These are phyloP conservation scores for Nephrotoma flavescens DNA, from an alignment of 2,888 invertebrate species.

Conservation along the genomic window DNA sequence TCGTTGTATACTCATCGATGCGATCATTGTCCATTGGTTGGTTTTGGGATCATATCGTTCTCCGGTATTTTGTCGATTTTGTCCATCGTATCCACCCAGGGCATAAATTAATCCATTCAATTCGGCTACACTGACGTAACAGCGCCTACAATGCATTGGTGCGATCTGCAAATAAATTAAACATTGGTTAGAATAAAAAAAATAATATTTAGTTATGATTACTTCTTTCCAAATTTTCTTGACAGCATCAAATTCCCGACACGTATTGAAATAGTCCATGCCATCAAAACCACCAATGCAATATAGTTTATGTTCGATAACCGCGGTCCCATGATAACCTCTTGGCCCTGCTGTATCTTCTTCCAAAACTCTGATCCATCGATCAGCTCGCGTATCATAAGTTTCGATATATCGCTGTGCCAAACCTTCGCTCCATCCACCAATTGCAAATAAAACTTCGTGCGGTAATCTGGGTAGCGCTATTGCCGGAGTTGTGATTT, in stretches of 20 bases:
- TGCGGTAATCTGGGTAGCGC: constrained; percentile 74
- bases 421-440: constrained; percentile 55
- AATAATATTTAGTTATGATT: constrained; percentile 5
- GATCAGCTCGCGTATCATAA: constrained; percentile 77
- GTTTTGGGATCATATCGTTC: constrained; percentile 70
- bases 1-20: constrained; percentile 76
- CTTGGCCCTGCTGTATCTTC: constrained; percentile 72
- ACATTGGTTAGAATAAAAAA: background rate
- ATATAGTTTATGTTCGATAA: constrained; percentile 70
- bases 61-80: constrained; percentile 71
- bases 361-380: constrained; percentile 57
- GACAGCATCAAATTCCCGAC: constrained; percentile 75
- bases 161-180: constrained; percentile 36
- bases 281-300: constrained; percentile 90
- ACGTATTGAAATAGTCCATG: constrained; percentile 62
- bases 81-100: constrained; percentile 79
- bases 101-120: constrained; percentile 66
- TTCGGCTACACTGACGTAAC: constrained; percentile 75
- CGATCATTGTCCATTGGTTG: constrained; percentile 79
- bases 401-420: constrained; percentile 58
- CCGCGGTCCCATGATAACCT: constrained; percentile 88
- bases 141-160: constrained; percentile 79
- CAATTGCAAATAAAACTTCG: constrained; percentile 74
- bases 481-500: constrained; percentile 65
- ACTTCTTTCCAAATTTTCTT: constrained; percentile 72